phyloP scores from a whole-genome alignment of 2,888 invertebrate genomes.

The Drosophila meridionalis region DNA sequence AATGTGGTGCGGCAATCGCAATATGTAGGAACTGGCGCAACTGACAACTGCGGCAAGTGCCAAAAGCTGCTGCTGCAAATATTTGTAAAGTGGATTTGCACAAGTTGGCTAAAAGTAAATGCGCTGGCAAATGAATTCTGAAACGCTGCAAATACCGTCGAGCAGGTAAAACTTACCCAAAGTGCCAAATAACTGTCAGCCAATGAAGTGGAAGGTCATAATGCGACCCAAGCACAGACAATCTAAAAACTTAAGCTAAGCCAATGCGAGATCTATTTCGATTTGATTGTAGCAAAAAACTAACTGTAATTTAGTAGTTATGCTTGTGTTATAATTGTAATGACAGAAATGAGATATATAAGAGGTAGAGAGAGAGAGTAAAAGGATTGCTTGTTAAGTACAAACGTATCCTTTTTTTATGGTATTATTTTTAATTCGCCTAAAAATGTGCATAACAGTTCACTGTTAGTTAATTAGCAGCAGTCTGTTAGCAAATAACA shows the following conservation, averaged over 20 bases:
- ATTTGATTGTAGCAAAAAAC: not conserved
- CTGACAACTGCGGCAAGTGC: slow-evolving; percentile 64
- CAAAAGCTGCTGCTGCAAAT: slow-evolving; percentile 63
- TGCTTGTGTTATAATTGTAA: not conserved
- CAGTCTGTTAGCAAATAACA: not conserved
- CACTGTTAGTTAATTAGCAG: not conserved
- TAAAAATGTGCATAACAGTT: not conserved
- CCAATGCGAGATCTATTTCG: not conserved
- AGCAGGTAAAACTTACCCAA: slow-evolving; percentile 23
- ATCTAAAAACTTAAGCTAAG: slow-evolving; percentile 6
- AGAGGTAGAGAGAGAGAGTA: not conserved
- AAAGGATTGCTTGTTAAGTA: too few relatives aligned
- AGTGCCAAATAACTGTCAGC: slow-evolving; percentile 69
- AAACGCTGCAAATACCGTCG: slow-evolving; percentile 46
- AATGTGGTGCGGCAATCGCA: slow-evolving; percentile 48
- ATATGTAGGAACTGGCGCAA: slow-evolving; percentile 48
- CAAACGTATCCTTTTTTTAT: too few relatives aligned
- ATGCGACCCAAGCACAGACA: slow-evolving; percentile 7
- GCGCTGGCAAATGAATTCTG: slow-evolving; percentile 65
- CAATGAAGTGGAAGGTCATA: slow-evolving; percentile 54
- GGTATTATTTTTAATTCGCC: not conserved
- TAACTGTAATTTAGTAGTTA: not conserved
- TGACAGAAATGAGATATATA: not conserved
- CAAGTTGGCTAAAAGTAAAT: slow-evolving; percentile 64
- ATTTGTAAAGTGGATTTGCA: slow-evolving; percentile 77